These are phyloP conservation scores for Peromyscus maniculatus DNA, from an alignment of 2,113 vertebrate genomes.

Conservation along the genomic window DNA sequence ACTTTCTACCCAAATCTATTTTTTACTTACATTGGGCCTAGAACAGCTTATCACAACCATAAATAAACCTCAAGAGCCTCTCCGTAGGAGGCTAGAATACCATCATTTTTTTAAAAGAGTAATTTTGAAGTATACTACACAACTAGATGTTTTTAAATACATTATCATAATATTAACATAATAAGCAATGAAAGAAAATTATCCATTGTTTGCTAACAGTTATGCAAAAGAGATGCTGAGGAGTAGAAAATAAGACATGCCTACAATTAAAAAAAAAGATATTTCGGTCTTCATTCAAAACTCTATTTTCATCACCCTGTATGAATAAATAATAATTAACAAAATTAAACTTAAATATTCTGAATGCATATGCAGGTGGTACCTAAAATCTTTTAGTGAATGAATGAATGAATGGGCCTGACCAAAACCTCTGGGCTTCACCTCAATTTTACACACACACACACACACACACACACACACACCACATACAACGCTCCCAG, in stretches of 20 bases:
- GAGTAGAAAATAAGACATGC: conserved; percentile 90
- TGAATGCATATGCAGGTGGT: conserved; percentile 85
- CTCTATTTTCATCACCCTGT: conserved; percentile 84
- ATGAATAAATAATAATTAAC: conserved; percentile 90
- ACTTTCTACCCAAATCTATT: conserved; percentile 78
- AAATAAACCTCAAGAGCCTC: conserved; percentile 74
- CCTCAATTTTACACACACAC: background rate
- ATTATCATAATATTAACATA: conserved; percentile 94
- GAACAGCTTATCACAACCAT: conserved; percentile 70
- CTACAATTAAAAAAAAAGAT: conserved; percentile 90
- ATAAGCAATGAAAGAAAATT: conserved; percentile 92
- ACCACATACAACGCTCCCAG: conserved; percentile 54
- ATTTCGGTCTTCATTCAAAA: conserved; percentile 89
- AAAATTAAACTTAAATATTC: conserved; percentile 87
- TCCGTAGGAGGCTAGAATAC: conserved; percentile 78
- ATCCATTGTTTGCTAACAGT: conserved; percentile 92
- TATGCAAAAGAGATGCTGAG: conserved; percentile 90
- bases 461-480: background rate
- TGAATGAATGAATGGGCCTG: conserved; percentile 80
- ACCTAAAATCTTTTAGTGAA: conserved; percentile 75
- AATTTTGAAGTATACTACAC: conserved; percentile 91
- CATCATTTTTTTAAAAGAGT: conserved; percentile 85
- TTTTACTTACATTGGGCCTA: conserved; percentile 56
- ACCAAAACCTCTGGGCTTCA: conserved; percentile 72
- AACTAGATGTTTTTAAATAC: conserved; percentile 92